These are phyloP conservation scores for Panonychus citri DNA, from an alignment of 1,140 invertebrate species.

Conservation along the genomic window DNA sequence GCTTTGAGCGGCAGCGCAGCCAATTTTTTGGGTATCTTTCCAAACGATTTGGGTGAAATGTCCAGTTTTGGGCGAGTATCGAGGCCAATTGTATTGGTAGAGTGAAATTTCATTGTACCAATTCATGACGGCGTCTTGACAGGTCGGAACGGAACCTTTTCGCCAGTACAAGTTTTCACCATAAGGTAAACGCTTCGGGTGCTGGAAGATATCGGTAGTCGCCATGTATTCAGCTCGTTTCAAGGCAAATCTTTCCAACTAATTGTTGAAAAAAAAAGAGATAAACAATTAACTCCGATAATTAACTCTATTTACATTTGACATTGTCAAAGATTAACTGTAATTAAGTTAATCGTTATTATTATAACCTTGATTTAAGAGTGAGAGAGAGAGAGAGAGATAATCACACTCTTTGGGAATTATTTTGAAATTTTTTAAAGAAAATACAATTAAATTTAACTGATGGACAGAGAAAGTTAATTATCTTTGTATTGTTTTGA, in stretches of 20 bases:
- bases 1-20: slow-evolving; percentile 52
- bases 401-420: not conserved
- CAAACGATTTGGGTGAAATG: slow-evolving; percentile 80
- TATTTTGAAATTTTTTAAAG: not conserved
- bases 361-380: not conserved
- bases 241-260: slow-evolving; percentile 4
- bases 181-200: not conserved
- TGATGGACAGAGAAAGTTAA: not conserved
- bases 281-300: not conserved
- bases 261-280: not conserved
- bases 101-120: slow-evolving; percentile 6
- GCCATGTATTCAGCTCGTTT: slow-evolving; percentile 2
- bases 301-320: not conserved
- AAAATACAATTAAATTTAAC: not conserved
- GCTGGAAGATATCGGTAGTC: not conserved
- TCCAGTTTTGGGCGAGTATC: slow-evolving; percentile 24
- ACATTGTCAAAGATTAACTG: not conserved
- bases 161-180: slow-evolving; percentile 6
- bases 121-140: not conserved
- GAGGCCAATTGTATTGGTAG: not conserved
- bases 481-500: not conserved
- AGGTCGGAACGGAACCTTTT: not conserved
- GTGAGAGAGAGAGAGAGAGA: not conserved
- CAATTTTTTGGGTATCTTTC: slow-evolving; percentile 47
- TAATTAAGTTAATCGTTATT: not conserved